A percentile compares a stretch with the other conserved stretches of the same genome.
phyloP scores from a whole-genome alignment of 2,797 vertebrate species.

The Argentina silus region DNA sequence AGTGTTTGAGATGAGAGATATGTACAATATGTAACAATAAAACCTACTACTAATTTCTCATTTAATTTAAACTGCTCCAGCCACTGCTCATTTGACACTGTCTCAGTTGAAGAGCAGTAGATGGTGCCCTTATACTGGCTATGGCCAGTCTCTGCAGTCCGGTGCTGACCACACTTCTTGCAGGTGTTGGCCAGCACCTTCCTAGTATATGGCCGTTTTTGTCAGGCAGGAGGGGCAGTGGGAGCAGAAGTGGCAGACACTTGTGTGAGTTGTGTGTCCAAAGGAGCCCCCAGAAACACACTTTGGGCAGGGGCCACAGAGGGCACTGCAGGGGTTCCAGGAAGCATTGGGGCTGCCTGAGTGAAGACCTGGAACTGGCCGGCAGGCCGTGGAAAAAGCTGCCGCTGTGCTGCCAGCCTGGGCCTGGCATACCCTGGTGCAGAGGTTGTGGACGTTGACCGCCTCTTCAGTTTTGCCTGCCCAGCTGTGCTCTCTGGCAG shows the following conservation, averaged over 20 bases:
- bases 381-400: not conserved
- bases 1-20: too few species aligned
- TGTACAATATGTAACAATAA: too few species aligned
- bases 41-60: too few species aligned
- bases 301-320: not conserved
- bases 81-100: not conserved
- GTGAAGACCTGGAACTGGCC: not conserved
- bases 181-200: not conserved
- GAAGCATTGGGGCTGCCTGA: not conserved
- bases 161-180: not conserved
- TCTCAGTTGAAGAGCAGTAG: not conserved
- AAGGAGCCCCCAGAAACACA: not conserved
- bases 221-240: too few species aligned
- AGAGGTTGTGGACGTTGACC: too few species aligned
- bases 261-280: not conserved
- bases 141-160: too few species aligned
- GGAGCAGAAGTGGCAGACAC: not conserved
- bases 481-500: conserved; percentile 10
- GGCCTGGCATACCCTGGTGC: not conserved
- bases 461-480: conserved; percentile 7
- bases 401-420: not conserved
- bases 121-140: not conserved
- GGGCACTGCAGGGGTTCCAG: not conserved
- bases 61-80: too few species aligned
- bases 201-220: not conserved